A percentile compares a stretch with the other conserved stretches of the same genome.
Conservation (phyloP, 2,797 vertebrate species). For the Hyperoplus lanceolatus region DNA sequence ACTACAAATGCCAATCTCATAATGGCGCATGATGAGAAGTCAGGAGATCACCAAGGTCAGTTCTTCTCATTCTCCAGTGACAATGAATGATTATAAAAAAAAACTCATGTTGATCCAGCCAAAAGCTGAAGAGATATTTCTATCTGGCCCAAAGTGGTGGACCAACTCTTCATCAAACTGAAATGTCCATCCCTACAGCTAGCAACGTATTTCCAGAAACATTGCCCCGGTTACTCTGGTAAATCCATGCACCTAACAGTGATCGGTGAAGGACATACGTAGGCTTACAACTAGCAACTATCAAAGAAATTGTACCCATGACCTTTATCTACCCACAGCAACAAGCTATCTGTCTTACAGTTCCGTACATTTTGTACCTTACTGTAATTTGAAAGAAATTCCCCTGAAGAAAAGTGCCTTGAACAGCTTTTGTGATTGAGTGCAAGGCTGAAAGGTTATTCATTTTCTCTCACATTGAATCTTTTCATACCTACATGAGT, state of each 20-base stretch:
- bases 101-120: background rate
- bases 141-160: background rate
- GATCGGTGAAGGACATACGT: background rate
- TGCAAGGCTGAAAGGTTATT: background rate
- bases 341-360: background rate
- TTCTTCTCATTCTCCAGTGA: background rate
- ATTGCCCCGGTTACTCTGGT: background rate
- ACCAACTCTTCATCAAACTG: background rate
- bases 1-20: no score
- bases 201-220: background rate
- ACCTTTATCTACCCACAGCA: no score
- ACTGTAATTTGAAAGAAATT: background rate
- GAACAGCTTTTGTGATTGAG: background rate
- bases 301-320: background rate
- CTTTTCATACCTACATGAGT: constrained; percentile 4
- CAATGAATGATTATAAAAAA: background rate
- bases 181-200: background rate
- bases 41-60: background rate
- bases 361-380: background rate
- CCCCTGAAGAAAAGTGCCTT: background rate
- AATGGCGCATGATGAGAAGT: no score
- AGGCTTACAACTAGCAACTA: background rate
- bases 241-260: background rate
- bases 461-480: constrained; percentile 10
- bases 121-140: background rate